Percentiles rank a stretch among this genome's conserved stretches.
Evolutionary conservation across 2,113 vertebrate species (phyloP).

Genomic region (Catharus minimus): DNA sequence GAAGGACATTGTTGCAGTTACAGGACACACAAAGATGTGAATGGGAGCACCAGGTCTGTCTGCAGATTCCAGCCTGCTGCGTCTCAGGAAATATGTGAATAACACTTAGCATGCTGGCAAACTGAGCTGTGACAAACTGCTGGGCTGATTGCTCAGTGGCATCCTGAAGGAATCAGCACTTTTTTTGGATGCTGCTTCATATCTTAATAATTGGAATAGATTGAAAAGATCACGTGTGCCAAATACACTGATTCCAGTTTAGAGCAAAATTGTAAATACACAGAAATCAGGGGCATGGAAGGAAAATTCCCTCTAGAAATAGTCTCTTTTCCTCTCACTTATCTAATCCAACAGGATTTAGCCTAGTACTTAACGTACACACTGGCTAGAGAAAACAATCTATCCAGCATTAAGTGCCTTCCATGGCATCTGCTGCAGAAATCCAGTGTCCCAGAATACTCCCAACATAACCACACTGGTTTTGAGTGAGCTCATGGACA

Average conservation of each 20-base stretch:
- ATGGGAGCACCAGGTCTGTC: rapidly evolving
- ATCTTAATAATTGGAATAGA: slow-evolving; percentile 4
- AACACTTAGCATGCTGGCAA: not conserved
- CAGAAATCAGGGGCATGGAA: not conserved
- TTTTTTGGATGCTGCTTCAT: slow-evolving; percentile 1
- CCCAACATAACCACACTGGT: rapidly evolving
- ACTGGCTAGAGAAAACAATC: not conserved
- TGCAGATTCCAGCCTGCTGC: not conserved
- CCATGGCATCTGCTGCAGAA: not conserved
- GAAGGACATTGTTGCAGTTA: not conserved
- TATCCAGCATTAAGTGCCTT: not conserved
- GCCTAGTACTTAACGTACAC: not conserved
- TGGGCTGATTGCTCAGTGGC: not conserved
- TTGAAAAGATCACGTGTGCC: not conserved
- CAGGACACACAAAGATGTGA: not conserved
- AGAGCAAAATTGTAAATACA: not conserved
- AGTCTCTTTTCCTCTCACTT: not conserved
- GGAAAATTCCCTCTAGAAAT: not conserved
- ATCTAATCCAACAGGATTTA: slow-evolving; percentile 9
- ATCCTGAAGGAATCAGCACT: slow-evolving; percentile 9
- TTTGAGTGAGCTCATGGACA: not conserved
- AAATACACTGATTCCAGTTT: not conserved
- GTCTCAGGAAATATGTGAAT: not conserved
- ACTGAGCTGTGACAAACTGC: not conserved
- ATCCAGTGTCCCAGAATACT: not conserved